A percentile compares a stretch with the other conserved stretches of the same genome.
These are phyloP conservation scores for Silvanus unidentatus DNA, from an alignment of 2,888 invertebrate genomes.

Conservation along the genomic window DNA sequence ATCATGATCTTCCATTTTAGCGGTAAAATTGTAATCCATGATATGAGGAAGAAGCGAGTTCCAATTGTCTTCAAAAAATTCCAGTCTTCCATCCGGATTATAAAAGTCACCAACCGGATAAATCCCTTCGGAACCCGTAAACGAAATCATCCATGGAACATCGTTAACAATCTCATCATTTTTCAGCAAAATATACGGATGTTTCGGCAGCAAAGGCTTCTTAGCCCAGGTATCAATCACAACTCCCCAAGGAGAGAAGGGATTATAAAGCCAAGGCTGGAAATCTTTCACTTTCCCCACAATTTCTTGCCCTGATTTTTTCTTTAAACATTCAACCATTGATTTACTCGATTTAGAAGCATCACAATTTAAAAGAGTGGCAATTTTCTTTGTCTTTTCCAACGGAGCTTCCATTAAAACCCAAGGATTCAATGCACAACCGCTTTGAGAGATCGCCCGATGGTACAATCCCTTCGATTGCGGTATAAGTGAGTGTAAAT, in stretches of 20 bases:
- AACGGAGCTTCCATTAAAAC: slow-evolving; percentile 48
- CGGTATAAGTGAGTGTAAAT: slow-evolving; percentile 64
- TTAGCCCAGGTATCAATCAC: slow-evolving; percentile 56
- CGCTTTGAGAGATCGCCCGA: background rate
- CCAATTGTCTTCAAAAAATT: slow-evolving; percentile 38
- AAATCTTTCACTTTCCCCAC: slow-evolving; percentile 55
- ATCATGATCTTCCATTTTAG: slow-evolving; percentile 24
- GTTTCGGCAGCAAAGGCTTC: slow-evolving; percentile 59
- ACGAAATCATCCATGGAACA: slow-evolving; percentile 64
- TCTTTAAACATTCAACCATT: slow-evolving; percentile 54
- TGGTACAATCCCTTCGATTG: slow-evolving; percentile 44
- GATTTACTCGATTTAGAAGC: slow-evolving; percentile 49
- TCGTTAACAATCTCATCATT: slow-evolving; percentile 53
- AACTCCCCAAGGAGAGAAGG: slow-evolving; percentile 69
- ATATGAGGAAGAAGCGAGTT: slow-evolving; percentile 39
- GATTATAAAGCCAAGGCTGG: slow-evolving; percentile 57
- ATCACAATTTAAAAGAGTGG: slow-evolving; percentile 59
- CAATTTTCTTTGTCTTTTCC: slow-evolving; percentile 58
- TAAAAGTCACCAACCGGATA: slow-evolving; percentile 54
- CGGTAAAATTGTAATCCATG: slow-evolving; percentile 42
- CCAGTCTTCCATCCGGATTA: slow-evolving; percentile 26
- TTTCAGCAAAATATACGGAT: slow-evolving; percentile 58
- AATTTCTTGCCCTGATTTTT: slow-evolving; percentile 55
- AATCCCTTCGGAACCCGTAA: slow-evolving; percentile 66
- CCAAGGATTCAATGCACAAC: background rate